Evolutionary conservation across 2,888 invertebrate species (phyloP).

Genomic region (Muschampia plurimacula): DNA sequence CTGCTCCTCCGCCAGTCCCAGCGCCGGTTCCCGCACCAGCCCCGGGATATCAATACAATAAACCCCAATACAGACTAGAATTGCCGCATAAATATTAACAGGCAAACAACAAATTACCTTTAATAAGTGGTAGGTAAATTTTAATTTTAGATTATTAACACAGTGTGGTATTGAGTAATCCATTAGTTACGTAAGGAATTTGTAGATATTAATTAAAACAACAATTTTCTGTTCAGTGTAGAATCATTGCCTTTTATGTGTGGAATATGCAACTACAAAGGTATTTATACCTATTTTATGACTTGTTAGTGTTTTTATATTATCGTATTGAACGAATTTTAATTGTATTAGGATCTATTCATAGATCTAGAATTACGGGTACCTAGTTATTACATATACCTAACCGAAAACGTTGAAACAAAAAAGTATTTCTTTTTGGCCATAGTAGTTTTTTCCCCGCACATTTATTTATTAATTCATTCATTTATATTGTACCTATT

Average conservation of each 20-base stretch:
- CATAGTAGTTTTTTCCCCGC: no score
- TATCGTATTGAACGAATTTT: conserved; percentile 14
- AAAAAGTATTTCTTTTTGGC: no score
- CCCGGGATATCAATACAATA: conserved; percentile 73
- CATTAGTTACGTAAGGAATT: neutral
- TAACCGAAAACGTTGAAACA: neutral
- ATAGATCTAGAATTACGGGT: conserved; percentile 29
- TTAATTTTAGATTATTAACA: neutral
- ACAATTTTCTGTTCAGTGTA: neutral
- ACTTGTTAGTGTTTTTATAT: conserved; percentile 5
- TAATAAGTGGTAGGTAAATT: neutral
- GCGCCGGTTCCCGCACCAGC: conserved; percentile 52
- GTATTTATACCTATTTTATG: conserved; percentile 10
- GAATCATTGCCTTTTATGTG: neutral
- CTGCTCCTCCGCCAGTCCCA: conserved; percentile 51
- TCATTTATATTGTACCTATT: no score
- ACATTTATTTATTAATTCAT: no score
- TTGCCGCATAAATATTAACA: conserved; percentile 67
- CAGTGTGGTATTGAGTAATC: neutral
- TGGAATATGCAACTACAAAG: conserved; percentile 5
- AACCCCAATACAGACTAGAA: conserved; percentile 74
- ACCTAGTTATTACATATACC: neutral
- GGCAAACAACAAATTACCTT: neutral
- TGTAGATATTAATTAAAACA: neutral
- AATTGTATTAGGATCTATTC: conserved; percentile 21